Conservation (phyloP, 2,113 vertebrate species). For the Procavia capensis region DNA sequence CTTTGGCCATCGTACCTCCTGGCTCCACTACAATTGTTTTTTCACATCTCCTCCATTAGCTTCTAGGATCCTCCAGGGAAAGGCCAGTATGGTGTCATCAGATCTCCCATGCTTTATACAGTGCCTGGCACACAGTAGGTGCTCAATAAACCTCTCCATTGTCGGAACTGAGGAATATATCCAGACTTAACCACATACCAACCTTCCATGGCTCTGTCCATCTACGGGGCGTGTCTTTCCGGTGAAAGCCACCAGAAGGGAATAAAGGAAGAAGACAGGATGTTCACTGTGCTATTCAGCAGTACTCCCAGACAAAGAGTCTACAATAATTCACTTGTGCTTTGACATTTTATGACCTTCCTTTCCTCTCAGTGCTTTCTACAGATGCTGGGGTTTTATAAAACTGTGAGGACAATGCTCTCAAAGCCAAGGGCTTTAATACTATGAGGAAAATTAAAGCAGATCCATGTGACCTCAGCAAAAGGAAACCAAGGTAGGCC, state of each 20-base stretch:
- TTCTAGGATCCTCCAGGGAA: neutral
- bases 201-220: neutral
- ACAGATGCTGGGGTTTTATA: neutral
- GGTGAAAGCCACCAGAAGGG: neutral
- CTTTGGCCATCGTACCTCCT: rapidly evolving
- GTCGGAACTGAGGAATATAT: neutral
- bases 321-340: neutral
- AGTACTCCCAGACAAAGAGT: neutral
- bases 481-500: neutral
- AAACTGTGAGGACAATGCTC: neutral
- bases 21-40: rapidly evolving
- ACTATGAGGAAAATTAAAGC: constrained; percentile 32
- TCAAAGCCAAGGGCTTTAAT: neutral
- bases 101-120: neutral
- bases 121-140: neutral
- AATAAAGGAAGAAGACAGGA: neutral
- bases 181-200: neutral
- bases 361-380: neutral
- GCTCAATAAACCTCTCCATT: neutral
- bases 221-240: neutral
- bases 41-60: neutral
- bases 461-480: neutral
- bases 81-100: neutral
- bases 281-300: neutral
- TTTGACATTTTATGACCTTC: constrained; percentile 26